A percentile compares a stretch with the other conserved stretches of the same genome.
Conservation (phyloP, 2,888 invertebrate genomes). For the Idaea dimidiata region DNA sequence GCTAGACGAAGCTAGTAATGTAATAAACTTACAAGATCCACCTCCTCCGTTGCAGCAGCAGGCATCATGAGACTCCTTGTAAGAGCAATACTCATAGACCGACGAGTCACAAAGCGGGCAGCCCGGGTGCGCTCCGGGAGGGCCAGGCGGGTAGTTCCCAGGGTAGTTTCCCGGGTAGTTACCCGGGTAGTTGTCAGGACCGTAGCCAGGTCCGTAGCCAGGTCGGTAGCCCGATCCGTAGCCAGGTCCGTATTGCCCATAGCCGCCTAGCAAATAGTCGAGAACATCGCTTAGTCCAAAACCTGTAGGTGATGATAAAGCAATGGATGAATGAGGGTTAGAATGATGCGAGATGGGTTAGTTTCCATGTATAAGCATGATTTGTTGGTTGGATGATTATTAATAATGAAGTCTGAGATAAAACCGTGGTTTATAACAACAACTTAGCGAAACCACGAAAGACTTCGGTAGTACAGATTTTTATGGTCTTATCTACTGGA, state of each 20-base stretch:
- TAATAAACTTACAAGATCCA: slow-evolving; percentile 59
- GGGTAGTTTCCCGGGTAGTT: slow-evolving; percentile 40
- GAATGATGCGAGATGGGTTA: slow-evolving; percentile 29
- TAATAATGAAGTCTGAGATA: not conserved
- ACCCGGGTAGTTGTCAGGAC: slow-evolving; percentile 36
- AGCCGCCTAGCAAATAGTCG: slow-evolving; percentile 72
- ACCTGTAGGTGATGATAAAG: slow-evolving; percentile 61
- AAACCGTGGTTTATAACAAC: too few species aligned
- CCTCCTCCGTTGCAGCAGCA: slow-evolving; percentile 87
- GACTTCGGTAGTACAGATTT: too few species aligned
- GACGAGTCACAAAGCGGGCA: slow-evolving; percentile 90
- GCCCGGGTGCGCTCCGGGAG: slow-evolving; percentile 72
- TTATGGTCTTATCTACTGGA: too few species aligned
- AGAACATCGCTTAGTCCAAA: slow-evolving; percentile 73
- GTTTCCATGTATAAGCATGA: not conserved
- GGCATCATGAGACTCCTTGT: slow-evolving; percentile 87
- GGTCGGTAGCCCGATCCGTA: slow-evolving; percentile 32
- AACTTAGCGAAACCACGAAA: too few species aligned
- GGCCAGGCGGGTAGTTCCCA: slow-evolving; percentile 48
- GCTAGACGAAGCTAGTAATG: not conserved
- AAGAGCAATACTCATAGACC: slow-evolving; percentile 87
- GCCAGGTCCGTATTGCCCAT: slow-evolving; percentile 46
- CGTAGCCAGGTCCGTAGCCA: slow-evolving; percentile 35
- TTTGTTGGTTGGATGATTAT: not conserved
- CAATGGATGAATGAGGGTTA: slow-evolving; percentile 37